Base-by-base conservation (phyloP, 2,113 vertebrate genomes). In the Murina feae region DNA sequence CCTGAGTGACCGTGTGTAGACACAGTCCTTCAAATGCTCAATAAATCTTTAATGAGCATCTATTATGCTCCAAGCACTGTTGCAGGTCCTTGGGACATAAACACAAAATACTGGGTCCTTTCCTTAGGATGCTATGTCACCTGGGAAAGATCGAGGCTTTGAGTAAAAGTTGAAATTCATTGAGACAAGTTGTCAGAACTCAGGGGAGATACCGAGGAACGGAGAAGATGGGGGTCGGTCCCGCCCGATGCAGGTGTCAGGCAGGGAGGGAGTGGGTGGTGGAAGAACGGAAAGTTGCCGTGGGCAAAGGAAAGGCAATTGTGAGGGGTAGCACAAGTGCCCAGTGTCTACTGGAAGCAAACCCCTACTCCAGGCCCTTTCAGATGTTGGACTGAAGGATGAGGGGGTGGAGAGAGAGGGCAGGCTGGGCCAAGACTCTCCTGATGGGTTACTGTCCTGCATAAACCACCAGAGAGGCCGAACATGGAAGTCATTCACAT, bases 221-320 rank as follows among this genome's bases (percentile, higher is more conserved):
- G 13, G 47, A 1, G 0, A 28, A 42, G 10, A 25, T 7, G 1
- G 9, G 6, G 23, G 37, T 39, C 39, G 25, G 2, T 6, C 10
- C 28, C 35, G 60, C 32, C 39, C 28, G 80, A 14, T 65, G 21
- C 10, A 39, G 42, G 39, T 9, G 11, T 6, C 1, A 5, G 88
- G 4, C 39, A 14, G 1, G 51, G 32, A 30, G 3, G 13, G 32
- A 5, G 4, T 20, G 63, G 63, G 14, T 4, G 2, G 23, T 18
- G 39, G 32, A 83, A 47, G 55, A 51, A 28, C 4, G 35, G 53
- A 17, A 60, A 55, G 25, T 39, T 42, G 37, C 30, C 55, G 14
- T 17, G 44, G 39, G 75, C n/a, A 71, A 18, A 65, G 11, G 11
- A 37, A 53, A 66, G 37, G 28, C 35, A 76, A 37, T n/a, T 66